Conservation (phyloP, 37 sponge, comb jelly and placozoan species). For the Halisarca cf. caerulea region DNA sequence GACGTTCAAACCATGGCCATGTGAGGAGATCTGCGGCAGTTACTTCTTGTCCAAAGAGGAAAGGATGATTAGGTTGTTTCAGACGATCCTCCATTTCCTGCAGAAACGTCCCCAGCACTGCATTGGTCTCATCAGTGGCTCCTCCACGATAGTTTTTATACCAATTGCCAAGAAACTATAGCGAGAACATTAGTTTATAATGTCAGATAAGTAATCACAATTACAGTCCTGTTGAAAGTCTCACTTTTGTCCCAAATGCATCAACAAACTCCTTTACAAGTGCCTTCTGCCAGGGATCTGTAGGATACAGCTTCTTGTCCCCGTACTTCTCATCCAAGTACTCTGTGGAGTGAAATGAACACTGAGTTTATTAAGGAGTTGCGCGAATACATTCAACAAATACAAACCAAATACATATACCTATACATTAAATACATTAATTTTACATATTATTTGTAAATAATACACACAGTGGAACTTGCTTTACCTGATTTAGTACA, state of each 20-base stretch:
- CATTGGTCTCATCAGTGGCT: neutral
- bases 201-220: too few species aligned
- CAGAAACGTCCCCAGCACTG: conserved; percentile 20
- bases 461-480: too few species aligned
- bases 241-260: conserved; percentile 61
- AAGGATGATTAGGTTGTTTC: conserved; percentile 22
- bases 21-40: conserved; percentile 62
- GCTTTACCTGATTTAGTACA: too few species aligned
- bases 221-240: neutral
- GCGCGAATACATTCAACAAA: too few species aligned
- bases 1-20: conserved; percentile 77
- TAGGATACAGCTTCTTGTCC: conserved; percentile 40
- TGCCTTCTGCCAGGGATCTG: conserved; percentile 60
- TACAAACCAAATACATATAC: too few species aligned
- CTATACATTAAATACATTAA: too few species aligned
- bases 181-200: too few species aligned
- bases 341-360: conserved; percentile 57
- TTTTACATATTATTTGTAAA: too few species aligned
- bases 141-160: conserved; percentile 48
- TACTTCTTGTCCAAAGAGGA: conserved; percentile 39
- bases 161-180: conserved; percentile 65
- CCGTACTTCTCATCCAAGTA: conserved; percentile 69
- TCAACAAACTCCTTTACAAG: conserved; percentile 36
- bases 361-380: too few species aligned
- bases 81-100: conserved; percentile 42